Conservation (phyloP, 1,140 invertebrate species). For the Argopecten irradians region DNA sequence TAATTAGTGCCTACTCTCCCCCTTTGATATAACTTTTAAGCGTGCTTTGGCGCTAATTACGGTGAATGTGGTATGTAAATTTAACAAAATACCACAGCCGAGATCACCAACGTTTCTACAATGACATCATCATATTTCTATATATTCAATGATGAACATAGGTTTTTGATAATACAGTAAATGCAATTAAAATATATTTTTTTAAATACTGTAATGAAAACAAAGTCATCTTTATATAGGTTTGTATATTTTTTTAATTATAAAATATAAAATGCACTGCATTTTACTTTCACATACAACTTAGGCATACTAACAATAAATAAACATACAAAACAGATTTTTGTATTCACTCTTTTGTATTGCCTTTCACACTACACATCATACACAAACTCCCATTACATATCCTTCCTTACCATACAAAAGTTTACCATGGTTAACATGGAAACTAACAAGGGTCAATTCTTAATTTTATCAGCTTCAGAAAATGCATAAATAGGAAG, state of each 20-base stretch:
- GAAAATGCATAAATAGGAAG: neutral
- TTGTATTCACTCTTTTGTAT: neutral
- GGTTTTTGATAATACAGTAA: too few species aligned
- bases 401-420: neutral
- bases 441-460: neutral
- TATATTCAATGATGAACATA: too few species aligned
- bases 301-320: neutral
- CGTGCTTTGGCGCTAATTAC: too few species aligned
- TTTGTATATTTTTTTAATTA: neutral
- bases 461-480: neutral
- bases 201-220: too few species aligned
- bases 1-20: too few species aligned
- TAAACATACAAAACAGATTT: neutral
- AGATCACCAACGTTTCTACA: too few species aligned
- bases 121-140: too few species aligned
- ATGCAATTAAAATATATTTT: too few species aligned
- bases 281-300: neutral
- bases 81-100: too few species aligned
- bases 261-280: slow-evolving; percentile 12
- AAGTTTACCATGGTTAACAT: neutral
- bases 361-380: neutral
- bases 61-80: too few species aligned
- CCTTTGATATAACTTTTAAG: too few species aligned
- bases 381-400: too few species aligned
- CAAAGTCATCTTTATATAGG: neutral